Evolutionary conservation across 2,113 vertebrate species (phyloP).

Genomic region (Sterna hirundo): DNA sequence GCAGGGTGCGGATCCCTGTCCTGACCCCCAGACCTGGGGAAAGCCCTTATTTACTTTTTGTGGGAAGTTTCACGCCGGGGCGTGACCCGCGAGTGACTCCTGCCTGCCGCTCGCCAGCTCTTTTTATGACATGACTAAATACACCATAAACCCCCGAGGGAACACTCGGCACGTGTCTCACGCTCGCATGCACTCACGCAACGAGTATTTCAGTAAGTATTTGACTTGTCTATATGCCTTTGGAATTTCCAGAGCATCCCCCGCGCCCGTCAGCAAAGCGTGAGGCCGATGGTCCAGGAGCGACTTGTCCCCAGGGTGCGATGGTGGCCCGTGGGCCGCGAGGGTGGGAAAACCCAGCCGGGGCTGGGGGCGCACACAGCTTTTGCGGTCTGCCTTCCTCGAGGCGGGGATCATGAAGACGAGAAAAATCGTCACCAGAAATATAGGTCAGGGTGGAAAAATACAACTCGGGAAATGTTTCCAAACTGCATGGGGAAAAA

Average conservation of each 20-base stretch:
- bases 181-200: fast-evolving
- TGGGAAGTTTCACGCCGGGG: neutral
- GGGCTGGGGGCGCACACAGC: neutral
- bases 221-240: neutral
- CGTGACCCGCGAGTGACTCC: neutral
- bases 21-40: neutral
- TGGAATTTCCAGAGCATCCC: neutral
- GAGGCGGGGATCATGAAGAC: fast-evolving
- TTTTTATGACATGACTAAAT: neutral
- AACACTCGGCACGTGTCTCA: fast-evolving
- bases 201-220: neutral
- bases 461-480: neutral
- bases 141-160: neutral
- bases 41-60: neutral
- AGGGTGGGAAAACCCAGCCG: neutral
- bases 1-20: neutral
- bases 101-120: neutral
- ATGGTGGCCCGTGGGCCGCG: fast-evolving
- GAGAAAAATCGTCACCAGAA: neutral
- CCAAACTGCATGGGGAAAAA: neutral
- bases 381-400: neutral
- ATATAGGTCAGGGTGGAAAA: neutral
- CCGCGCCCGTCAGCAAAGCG: neutral
- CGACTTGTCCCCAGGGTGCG: fast-evolving
- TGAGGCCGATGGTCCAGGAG: neutral